Evolutionary conservation across 2,797 vertebrate genomes (phyloP), one percentile per base, ranked within the genome.

Genomic region (Chaetophractus vellerosus): DNA sequence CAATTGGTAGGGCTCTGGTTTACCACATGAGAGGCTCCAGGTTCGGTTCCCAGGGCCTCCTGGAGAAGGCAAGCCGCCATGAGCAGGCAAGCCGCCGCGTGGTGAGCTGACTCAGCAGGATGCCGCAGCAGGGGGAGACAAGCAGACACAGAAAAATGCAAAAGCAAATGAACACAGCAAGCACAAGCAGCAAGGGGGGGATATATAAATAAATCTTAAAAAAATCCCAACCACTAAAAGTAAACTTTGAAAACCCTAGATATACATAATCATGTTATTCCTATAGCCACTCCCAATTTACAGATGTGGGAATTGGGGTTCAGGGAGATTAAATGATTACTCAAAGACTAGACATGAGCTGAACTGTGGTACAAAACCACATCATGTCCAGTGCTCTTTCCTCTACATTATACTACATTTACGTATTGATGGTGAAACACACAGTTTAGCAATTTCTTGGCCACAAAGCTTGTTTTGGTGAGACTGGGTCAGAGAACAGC

Each of bases 401-500:
- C 95, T 95, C 97, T 69, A 89, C 48, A 93, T 93, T 72, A 21
- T 3, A 19, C 88, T 63, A 3, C 21, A 0, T 75, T 61, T 36
- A 31, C 66, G 52, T 24, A 52, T 0, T 24, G 59, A 45, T 95
- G 95, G 88, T 45, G 95, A 96, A 97, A 97, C 36, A 81, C 0
- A 1, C 3, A 12, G 21, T 95, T 81, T 92, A 69, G 97, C 87
- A 97, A 97, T 64, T 83, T 79, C 66, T 96, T 95, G 90, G 74
- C 82, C 38, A n/a, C 24, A n/a, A 89, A 45, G 24, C 82, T 52
- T 76, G 80, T 78, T 96, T 88, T 78, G 75, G 66, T 71, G 55
- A 91, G 79, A 94, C 83, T 76, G 48, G 64, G 82, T 91, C 88
- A 95, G 82, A 88, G 85, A 94, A 88, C 36, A 81, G 55, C 80